phyloP scores from a whole-genome alignment of 2,888 invertebrate species.

The Lasioglossum lativentre region DNA sequence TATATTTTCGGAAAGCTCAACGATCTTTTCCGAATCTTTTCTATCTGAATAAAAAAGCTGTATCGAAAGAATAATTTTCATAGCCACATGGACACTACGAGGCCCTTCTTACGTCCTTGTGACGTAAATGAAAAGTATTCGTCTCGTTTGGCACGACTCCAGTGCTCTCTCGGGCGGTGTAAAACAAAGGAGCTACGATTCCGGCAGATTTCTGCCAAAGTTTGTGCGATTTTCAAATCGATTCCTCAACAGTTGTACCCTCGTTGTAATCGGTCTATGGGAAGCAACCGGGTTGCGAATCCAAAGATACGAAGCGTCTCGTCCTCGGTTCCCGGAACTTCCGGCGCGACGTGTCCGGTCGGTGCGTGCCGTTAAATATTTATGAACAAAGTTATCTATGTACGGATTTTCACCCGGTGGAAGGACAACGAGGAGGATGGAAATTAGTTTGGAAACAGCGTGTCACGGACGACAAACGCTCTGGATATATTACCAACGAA shows the following conservation, averaged over 20 bases:
- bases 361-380: conserved; percentile 12
- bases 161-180: not conserved
- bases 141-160: conserved; percentile 2
- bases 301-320: not conserved
- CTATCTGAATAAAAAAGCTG: no score
- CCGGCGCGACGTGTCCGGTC: not conserved
- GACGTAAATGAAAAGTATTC: conserved; percentile 8
- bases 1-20: not conserved
- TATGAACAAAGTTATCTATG: conserved; percentile 17
- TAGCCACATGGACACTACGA: no score
- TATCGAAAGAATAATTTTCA: no score
- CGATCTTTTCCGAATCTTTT: no score
- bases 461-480: not conserved
- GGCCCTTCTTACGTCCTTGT: not conserved
- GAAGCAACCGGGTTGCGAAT: not conserved
- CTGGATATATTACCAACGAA: not conserved
- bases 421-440: not conserved
- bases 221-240: not conserved
- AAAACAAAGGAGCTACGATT: not conserved
- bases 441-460: conserved; percentile 13
- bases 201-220: not conserved
- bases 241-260: not conserved
- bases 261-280: not conserved
- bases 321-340: not conserved
- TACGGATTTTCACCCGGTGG: not conserved